Conservation (phyloP, 2,113 vertebrate genomes). For the Sylvilagus bachmani region DNA sequence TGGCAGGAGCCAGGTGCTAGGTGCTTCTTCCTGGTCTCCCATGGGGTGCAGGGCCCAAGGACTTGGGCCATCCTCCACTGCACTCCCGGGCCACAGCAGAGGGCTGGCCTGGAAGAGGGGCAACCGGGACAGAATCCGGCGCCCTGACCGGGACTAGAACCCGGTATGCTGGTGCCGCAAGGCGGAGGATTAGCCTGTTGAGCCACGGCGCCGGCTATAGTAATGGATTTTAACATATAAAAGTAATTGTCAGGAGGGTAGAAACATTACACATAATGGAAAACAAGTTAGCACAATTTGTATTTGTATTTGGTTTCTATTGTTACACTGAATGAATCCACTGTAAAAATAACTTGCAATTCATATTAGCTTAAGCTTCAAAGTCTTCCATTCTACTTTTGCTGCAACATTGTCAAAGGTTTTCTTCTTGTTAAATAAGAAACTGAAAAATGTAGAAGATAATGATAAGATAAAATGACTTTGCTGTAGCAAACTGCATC, state of each 20-base stretch:
- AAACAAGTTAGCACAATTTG: background rate
- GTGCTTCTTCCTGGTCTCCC: too few species aligned
- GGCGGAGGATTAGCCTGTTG: too few species aligned
- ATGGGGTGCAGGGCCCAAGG: too few species aligned
- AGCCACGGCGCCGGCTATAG: too few species aligned
- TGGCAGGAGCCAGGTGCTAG: too few species aligned
- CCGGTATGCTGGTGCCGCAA: too few species aligned
- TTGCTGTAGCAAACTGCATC: background rate
- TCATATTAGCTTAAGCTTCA: background rate
- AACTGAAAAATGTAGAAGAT: background rate
- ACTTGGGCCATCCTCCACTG: too few species aligned
- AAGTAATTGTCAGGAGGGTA: background rate
- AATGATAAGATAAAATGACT: slow-evolving; percentile 23
- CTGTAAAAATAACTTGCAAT: slow-evolving; percentile 38
- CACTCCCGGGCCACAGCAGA: too few species aligned
- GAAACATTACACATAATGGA: background rate
- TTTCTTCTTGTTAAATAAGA: slow-evolving; percentile 18
- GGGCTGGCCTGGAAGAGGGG: too few species aligned
- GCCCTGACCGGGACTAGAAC: too few species aligned
- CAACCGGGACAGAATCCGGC: too few species aligned
- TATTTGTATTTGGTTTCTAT: background rate
- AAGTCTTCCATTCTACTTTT: background rate
- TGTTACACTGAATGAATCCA: background rate
- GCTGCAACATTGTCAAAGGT: slow-evolving; percentile 29
- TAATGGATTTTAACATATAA: background rate